A percentile compares a stretch with the other conserved stretches of the same genome.
phyloP scores from a whole-genome alignment of 2,797 vertebrate species.

The Antennarius maculatus region DNA sequence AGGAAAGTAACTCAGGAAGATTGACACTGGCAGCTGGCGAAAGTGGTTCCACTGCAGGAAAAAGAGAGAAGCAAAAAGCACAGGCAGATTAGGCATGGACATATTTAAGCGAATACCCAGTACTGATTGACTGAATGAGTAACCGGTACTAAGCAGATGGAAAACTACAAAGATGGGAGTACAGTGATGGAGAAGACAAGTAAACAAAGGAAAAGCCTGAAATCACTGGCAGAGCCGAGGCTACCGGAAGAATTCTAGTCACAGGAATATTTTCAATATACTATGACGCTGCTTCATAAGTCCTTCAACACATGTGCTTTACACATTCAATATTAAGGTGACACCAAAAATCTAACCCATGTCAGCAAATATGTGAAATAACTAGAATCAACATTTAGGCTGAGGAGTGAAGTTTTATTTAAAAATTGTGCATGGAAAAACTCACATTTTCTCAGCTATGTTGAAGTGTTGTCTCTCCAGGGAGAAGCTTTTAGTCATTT shows the following conservation, averaged over 20 bases:
- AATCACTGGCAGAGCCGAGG: neutral
- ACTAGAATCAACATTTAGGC: constrained; percentile 22
- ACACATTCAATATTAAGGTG: constrained; percentile 10
- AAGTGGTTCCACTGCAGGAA: no score
- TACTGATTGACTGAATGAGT: no score
- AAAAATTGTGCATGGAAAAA: constrained; percentile 41
- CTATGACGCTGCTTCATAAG: constrained; percentile 4
- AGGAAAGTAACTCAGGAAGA: no score
- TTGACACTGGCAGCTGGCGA: no score
- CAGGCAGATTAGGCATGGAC: no score
- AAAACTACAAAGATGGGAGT: neutral
- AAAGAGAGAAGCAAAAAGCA: no score
- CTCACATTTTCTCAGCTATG: constrained; percentile 39
- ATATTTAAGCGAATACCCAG: no score
- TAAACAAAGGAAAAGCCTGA: no score
- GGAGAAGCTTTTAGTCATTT: constrained; percentile 38
- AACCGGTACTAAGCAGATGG: no score
- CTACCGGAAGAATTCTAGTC: neutral
- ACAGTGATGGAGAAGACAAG: neutral
- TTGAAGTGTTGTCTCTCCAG: constrained; percentile 50
- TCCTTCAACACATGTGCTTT: constrained; percentile 15
- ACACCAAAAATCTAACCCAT: constrained; percentile 20
- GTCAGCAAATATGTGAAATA: constrained; percentile 23
- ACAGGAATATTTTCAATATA: constrained; percentile 3
- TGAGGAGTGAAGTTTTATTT: constrained; percentile 27